Evolutionary conservation across 1,140 invertebrate genomes (phyloP).

Genomic region (Gyrodactylus salaris): DNA sequence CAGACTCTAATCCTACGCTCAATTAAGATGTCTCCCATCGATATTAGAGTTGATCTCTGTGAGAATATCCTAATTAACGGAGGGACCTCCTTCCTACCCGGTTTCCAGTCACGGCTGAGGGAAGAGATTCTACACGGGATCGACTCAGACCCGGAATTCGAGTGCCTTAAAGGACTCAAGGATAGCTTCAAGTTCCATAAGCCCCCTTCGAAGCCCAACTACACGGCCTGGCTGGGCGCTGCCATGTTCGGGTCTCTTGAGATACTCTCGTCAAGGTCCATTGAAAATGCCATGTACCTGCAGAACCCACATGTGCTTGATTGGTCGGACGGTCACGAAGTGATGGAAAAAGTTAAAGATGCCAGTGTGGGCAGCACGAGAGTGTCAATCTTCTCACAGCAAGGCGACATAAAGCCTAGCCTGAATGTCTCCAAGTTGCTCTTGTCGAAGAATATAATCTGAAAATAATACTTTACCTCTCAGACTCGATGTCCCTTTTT

Average conservation of each 20-base stretch:
- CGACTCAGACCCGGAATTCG: conserved; percentile 28
- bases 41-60: conserved; percentile 30
- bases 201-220: conserved; percentile 44
- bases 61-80: conserved; percentile 49
- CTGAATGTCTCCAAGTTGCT: neutral
- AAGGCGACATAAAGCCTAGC: neutral
- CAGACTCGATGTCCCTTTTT: too few species aligned
- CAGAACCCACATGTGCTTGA: neutral
- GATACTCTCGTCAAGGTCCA: conserved; percentile 31
- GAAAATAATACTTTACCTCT: neutral
- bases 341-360: too few species aligned
- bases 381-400: too few species aligned
- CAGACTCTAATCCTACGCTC: conserved; percentile 47
- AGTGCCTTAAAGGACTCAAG: conserved; percentile 27
- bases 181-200: conserved; percentile 37
- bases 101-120: conserved; percentile 37
- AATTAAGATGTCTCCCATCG: conserved; percentile 26
- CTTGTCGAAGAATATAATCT: neutral
- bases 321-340: neutral
- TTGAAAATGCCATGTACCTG: conserved; percentile 16
- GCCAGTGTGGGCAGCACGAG: too few species aligned
- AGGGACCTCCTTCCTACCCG: conserved; percentile 41
- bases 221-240: conserved; percentile 45
- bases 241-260: conserved; percentile 49
- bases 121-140: conserved; percentile 34